Base-by-base conservation (phyloP, 2,113 vertebrate species). In the Thinocorus orbignyianus region DNA sequence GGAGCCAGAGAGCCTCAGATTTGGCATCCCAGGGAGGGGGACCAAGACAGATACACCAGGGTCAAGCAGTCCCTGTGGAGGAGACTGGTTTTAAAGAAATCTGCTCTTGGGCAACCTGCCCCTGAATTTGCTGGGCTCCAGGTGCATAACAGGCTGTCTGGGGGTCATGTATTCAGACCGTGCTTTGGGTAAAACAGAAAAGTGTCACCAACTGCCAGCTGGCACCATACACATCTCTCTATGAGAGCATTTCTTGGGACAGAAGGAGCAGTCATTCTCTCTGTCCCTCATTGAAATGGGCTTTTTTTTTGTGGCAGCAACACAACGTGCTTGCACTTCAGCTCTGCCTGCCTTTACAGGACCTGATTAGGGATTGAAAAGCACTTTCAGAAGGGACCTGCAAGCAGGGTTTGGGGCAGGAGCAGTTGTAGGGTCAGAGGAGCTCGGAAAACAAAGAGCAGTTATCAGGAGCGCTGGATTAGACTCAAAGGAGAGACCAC, bases 11-110 rank as follows among this genome's bases (percentile, higher is more conserved):
- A 41, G 22, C 33, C 49, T 41, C 39, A 52, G 52, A 46, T 23
- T 17, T 25, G 24, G 18, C 60, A 86, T 48, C 39, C 33, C 37
- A 35, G 33, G 22, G 25, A 25, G 42, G 66, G 23, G n/a, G 26
- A 71, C 42, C 4, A 33, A 37, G 15, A 78, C 26, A 72, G 23
- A 57, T 22, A 31, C 20, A 62, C 8, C 60, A 51, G 46, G 46
- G 44, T 5, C 2, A 2, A 93, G 37, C 68, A 70, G 22, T 28
- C 16, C 41, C 22, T 3, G 0, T 0, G 0, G 9, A 28, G 14
- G 24, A 80, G 10, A 7, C 18, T 17, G 24, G 3, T 6, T 41
- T 65, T 70, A 17, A 78, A 48, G 25, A 85, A 90, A 85, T 49
- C 42, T 77, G 58, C 74, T 58, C 23, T 49, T 48, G 17, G 17